phyloP scores from a whole-genome alignment of 2,113 vertebrate genomes.

The Chaetodon auriga region DNA sequence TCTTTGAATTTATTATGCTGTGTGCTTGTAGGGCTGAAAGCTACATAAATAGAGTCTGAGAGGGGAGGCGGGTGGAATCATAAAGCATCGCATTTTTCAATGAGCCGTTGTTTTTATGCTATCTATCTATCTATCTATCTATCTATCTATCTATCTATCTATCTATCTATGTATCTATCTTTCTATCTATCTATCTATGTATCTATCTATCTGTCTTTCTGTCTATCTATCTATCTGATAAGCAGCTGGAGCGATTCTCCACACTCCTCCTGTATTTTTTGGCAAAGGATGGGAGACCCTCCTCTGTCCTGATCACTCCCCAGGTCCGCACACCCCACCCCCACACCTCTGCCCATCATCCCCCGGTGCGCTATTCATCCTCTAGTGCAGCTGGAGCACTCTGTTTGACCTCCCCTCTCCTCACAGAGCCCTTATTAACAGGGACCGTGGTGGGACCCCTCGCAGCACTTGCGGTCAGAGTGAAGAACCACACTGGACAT shows the following conservation, averaged over 20 bases:
- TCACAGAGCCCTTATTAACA: constrained; percentile 63
- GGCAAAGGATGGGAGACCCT: constrained; percentile 59
- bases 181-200: no score
- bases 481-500: constrained; percentile 51
- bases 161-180: no score
- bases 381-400: constrained; percentile 81
- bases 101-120: background rate
- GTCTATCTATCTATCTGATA: constrained; percentile 28
- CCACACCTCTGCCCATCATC: constrained; percentile 74
- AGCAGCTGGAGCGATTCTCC: constrained; percentile 60
- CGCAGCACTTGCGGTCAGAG: constrained; percentile 51
- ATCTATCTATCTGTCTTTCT: constrained; percentile 14
- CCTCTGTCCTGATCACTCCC: constrained; percentile 66
- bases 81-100: constrained; percentile 11
- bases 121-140: constrained; percentile 18
- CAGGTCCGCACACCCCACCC: constrained; percentile 58
- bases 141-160: constrained; percentile 26
- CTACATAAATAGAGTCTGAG: background rate
- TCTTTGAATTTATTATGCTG: constrained; percentile 26
- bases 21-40: background rate
- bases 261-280: constrained; percentile 72
- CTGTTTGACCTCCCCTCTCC: constrained; percentile 78
- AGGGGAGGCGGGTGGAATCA: background rate
- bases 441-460: constrained; percentile 60
- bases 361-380: constrained; percentile 73